Percentiles rank a stretch among this genome's conserved stretches.
These are phyloP conservation scores for Schlechtendalia chinensis DNA, from an alignment of 1,140 invertebrate species.

Conservation along the genomic window DNA sequence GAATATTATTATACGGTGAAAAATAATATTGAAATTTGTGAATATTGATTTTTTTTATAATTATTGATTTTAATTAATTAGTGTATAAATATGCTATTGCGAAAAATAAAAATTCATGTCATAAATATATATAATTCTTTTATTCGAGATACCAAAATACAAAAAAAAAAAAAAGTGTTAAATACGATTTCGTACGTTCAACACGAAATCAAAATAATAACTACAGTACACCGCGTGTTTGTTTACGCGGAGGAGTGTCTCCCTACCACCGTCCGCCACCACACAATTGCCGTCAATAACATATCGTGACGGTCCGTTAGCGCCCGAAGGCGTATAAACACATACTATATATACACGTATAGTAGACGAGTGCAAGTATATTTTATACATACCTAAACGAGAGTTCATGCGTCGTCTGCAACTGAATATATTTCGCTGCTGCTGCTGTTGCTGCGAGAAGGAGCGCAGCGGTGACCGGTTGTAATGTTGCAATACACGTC, in stretches of 20 bases:
- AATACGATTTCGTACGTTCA: not conserved
- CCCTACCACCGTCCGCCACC: not conserved
- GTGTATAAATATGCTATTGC: not conserved
- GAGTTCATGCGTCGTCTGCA: too few species aligned
- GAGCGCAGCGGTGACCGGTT: not conserved
- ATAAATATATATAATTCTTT: too few species aligned
- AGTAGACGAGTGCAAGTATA: too few species aligned
- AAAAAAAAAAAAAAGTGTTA: not conserved
- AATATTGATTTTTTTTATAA: too few species aligned
- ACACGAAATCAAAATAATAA: too few species aligned
- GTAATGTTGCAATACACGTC: not conserved
- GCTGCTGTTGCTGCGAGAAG: not conserved
- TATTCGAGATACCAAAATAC: too few species aligned
- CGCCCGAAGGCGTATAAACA: conserved; percentile 4
- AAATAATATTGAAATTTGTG: too few species aligned
- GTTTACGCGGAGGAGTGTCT: conserved; percentile 4
- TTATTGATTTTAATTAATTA: too few species aligned
- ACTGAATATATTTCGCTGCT: too few species aligned
- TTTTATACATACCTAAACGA: too few species aligned
- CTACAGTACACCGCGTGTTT: not conserved
- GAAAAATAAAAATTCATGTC: not conserved
- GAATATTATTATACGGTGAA: too few species aligned
- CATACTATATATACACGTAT: not conserved
- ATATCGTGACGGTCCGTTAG: conserved; percentile 28
- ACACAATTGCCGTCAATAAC: not conserved